A percentile compares a stretch with the other conserved stretches of the same genome.
Evolutionary conservation across 2,113 vertebrate genomes (phyloP).

Genomic region (Scomber colias): DNA sequence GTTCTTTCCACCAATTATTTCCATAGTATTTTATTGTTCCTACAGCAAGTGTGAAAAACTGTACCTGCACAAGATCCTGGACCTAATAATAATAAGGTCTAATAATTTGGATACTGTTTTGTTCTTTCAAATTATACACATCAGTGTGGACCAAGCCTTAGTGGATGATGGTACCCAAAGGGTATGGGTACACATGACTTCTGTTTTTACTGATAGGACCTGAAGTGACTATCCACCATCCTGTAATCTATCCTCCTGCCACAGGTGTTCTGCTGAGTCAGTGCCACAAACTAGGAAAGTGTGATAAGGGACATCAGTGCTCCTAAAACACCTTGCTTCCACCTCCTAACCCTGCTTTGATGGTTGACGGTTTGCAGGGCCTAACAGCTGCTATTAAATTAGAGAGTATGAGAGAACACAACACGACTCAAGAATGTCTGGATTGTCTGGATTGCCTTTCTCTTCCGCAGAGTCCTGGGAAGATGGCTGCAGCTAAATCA

Average conservation of each 20-base stretch:
- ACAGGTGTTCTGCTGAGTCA: constrained; percentile 68
- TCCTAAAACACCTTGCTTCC: constrained; percentile 31
- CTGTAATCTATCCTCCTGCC: constrained; percentile 67
- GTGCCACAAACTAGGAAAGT: constrained; percentile 61
- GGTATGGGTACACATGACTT: constrained; percentile 11
- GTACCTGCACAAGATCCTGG: too few relatives aligned
- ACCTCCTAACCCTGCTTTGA: constrained; percentile 72
- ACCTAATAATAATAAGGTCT: too few relatives aligned
- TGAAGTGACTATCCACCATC: constrained; percentile 39
- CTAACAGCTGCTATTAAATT: constrained; percentile 87
- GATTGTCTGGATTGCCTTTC: constrained; percentile 80
- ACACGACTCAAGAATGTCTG: constrained; percentile 79
- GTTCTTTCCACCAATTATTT: too few relatives aligned
- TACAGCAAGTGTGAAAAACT: too few relatives aligned
- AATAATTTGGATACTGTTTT: background rate
- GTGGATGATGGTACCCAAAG: background rate
- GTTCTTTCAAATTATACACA: background rate
- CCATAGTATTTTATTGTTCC: too few relatives aligned
- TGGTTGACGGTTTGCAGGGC: constrained; percentile 78
- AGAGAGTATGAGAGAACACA: constrained; percentile 80
- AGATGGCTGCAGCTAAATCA: constrained; percentile 59
- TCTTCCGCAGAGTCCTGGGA: constrained; percentile 75
- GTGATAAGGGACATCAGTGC: constrained; percentile 49
- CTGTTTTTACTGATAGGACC: constrained; percentile 49
- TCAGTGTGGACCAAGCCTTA: background rate